These are phyloP conservation scores for Drosophila nannoptera DNA, from an alignment of 1,140 invertebrate species.

Conservation along the genomic window DNA sequence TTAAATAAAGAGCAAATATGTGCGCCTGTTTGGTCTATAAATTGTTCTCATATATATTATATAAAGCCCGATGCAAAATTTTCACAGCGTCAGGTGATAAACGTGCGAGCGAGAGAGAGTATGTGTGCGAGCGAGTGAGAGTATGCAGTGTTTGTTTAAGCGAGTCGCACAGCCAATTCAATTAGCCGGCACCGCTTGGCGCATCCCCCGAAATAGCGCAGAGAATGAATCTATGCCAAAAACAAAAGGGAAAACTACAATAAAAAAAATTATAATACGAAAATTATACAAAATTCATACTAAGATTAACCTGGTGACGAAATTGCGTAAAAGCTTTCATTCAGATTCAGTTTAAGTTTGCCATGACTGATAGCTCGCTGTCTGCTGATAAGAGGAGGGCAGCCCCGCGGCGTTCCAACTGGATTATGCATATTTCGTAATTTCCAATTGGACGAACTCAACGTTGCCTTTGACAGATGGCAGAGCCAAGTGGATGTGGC, in stretches of 20 bases:
- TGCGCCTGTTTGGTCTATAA: constrained; percentile 27
- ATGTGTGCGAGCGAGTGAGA: neutral
- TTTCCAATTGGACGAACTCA: constrained; percentile 25
- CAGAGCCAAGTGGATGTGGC: constrained; percentile 50
- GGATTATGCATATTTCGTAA: neutral
- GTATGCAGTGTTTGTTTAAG: constrained; percentile 31
- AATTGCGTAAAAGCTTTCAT: constrained; percentile 9
- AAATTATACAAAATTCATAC: neutral
- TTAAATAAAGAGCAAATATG: constrained; percentile 48
- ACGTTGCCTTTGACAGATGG: constrained; percentile 69
- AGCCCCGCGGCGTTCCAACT: neutral
- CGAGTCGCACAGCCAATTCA: constrained; percentile 21
- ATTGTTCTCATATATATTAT: constrained; percentile 16
- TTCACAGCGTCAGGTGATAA: constrained; percentile 25
- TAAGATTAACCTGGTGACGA: neutral
- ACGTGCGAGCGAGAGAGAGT: constrained; percentile 1
- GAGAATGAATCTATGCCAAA: constrained; percentile 25
- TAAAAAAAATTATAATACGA: neutral
- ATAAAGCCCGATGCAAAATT: constrained; percentile 15
- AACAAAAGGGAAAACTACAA: neutral
- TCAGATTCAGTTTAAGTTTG: constrained; percentile 1
- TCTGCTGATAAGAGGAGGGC: constrained; percentile 12
- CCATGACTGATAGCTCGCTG: constrained; percentile 49
- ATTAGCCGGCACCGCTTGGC: constrained; percentile 28
- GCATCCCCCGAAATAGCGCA: constrained; percentile 37